phyloP scores from a whole-genome alignment of 53 echinoderm and acorn worm genomes.

The Holothuria leucospilota region DNA sequence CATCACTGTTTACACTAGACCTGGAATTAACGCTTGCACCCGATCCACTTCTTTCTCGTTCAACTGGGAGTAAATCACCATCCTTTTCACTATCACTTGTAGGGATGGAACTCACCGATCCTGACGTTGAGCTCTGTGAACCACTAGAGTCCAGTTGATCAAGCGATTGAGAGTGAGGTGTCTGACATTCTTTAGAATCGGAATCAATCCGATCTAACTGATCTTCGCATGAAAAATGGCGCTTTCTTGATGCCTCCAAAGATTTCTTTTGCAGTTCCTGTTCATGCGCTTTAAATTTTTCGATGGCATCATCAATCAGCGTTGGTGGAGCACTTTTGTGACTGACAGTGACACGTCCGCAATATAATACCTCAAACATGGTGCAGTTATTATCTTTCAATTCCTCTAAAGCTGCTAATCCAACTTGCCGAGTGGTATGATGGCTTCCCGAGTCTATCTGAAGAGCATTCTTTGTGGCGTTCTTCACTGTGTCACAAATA shows the following conservation, averaged over 20 bases:
- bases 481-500: conserved; percentile 34
- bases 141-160: conserved; percentile 33
- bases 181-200: background rate
- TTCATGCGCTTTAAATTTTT: conserved; percentile 87
- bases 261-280: conserved; percentile 62
- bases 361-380: conserved; percentile 94
- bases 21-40: conserved; percentile 26
- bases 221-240: conserved; percentile 91
- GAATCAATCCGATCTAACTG: conserved; percentile 47
- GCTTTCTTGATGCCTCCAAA: conserved; percentile 60
- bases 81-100: conserved; percentile 29
- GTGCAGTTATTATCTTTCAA: conserved; percentile 77
- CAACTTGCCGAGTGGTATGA: conserved; percentile 48
- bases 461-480: conserved; percentile 69
- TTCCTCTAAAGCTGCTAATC: conserved; percentile 64
- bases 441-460: conserved; percentile 44
- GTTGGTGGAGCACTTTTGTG: conserved; percentile 94
- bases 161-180: conserved; percentile 4
- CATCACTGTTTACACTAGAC: conserved; percentile 17
- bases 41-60: conserved; percentile 18
- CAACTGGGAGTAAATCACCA: conserved; percentile 4
- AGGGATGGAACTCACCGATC: conserved; percentile 18
- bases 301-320: conserved; percentile 94
- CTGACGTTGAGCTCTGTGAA: background rate
- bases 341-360: conserved; percentile 78